These are phyloP conservation scores for Carassius auratus DNA, from an alignment of 2,113 vertebrate genomes.

Conservation along the genomic window DNA sequence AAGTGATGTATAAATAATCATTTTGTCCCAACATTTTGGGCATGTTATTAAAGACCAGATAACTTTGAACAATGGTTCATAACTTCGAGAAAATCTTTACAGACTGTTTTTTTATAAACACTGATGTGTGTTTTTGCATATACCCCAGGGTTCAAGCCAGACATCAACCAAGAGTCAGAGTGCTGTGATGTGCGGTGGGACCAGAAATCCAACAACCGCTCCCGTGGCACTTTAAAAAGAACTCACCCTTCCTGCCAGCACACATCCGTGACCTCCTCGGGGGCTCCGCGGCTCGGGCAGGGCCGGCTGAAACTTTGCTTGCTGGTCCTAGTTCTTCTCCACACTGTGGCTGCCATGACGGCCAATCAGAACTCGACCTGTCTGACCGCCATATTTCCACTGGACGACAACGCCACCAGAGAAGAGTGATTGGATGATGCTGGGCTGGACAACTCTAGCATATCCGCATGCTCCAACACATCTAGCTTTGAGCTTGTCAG, in stretches of 20 bases:
- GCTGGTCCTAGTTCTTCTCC: constrained; percentile 93
- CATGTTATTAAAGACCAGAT: background rate
- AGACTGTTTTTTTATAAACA: background rate
- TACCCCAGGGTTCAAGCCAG: constrained; percentile 85
- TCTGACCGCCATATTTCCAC: constrained; percentile 81
- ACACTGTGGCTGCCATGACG: constrained; percentile 94
- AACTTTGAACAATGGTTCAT: background rate
- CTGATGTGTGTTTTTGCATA: background rate
- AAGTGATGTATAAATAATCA: no score
- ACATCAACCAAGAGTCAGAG: constrained; percentile 88
- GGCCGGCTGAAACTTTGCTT: constrained; percentile 96
- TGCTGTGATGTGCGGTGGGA: constrained; percentile 97
- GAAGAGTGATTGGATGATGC: constrained; percentile 80
- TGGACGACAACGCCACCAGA: constrained; percentile 88
- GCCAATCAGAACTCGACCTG: constrained; percentile 89
- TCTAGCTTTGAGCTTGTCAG: background rate
- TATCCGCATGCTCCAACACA: constrained; percentile 49
- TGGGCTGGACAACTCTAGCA: constrained; percentile 34
- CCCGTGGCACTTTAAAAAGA: constrained; percentile 82
- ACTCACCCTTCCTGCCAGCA: constrained; percentile 88
- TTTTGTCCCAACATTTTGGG: no score
- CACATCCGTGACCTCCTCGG: constrained; percentile 85
- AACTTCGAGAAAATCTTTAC: background rate
- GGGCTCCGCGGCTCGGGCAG: constrained; percentile 90
- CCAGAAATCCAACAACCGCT: constrained; percentile 80